Base-by-base conservation (phyloP, 2,888 invertebrate species). In the Drosophila mayaguana region DNA sequence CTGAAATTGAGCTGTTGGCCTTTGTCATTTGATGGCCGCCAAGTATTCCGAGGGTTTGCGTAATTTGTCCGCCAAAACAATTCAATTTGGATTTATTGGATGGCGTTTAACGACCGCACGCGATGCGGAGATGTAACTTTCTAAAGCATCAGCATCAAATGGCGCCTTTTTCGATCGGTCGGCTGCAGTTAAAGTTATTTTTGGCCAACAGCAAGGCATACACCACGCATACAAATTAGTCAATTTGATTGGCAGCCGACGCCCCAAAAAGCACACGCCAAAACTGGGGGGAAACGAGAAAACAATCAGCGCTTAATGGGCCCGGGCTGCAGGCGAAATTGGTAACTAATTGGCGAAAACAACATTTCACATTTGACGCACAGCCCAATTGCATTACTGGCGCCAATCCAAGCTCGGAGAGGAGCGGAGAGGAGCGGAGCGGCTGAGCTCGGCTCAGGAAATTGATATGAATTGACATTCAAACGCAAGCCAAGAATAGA, bases 281-380 rank as follows among this genome's bases (percentile, higher is more conserved):
- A 22, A 45, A 18, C 42, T 0, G 28, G 9, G 9, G 20, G 46
- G 7, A 11, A 9, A 9, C 14, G 36, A 28, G 38, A 78, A 86
- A 64, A 80, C 87, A 86, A 85, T 83, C 81, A 78, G 46, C 57
- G 70, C 78, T 71, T 85, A 85, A 88, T 83, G 79, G 81, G 72
- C 63, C 68, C 57, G 63, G 68, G 71, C 70, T 70, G 68, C 55
- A 66, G 60, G 53, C 85, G 72, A 74, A 89, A 88, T 87, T 83
- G 69, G 74, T 65, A 72, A 65, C 89, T 87, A 87, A 87, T 87
- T 87, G 86, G 89, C 85, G 83, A 89, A 87, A 89, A 81, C 83
- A 78, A 74, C 88, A 80, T 81, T 83, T 88, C 84, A 76, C 80
- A 56, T 34, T 80, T 72, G 69, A 77, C 77, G 67, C 64, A 80